A percentile compares a stretch with the other conserved stretches of the same genome.
These are phyloP conservation scores for Eublepharis macularius DNA, from an alignment of 2,113 vertebrate species.

Conservation along the genomic window DNA sequence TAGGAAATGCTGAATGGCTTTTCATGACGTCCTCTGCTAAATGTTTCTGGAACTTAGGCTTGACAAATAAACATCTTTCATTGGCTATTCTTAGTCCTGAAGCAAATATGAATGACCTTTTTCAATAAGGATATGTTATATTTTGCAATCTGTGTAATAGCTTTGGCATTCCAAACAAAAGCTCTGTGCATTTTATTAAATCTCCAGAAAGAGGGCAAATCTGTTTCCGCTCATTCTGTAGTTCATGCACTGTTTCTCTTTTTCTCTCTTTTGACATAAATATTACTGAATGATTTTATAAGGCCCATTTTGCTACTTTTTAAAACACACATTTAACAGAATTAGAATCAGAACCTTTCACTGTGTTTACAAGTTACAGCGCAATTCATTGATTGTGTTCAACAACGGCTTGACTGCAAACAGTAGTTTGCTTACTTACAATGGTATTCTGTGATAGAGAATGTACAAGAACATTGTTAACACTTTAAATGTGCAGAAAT, in stretches of 20 bases:
- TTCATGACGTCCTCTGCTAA: constrained; percentile 35
- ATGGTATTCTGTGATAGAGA: constrained; percentile 2
- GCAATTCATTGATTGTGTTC: not conserved
- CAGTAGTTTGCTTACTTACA: constrained; percentile 26
- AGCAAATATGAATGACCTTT: constrained; percentile 25
- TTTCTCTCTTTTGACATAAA: not conserved
- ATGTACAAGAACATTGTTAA: constrained; percentile 6
- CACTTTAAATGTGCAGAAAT: constrained; percentile 52
- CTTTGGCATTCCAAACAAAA: constrained; percentile 2
- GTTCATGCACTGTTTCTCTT: not conserved
- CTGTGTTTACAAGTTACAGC: constrained; percentile 45
- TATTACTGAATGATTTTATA: not conserved
- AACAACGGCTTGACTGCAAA: constrained; percentile 21
- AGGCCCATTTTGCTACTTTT: not conserved
- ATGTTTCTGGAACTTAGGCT: constrained; percentile 32
- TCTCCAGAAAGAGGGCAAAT: constrained; percentile 8
- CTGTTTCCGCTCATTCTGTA: not conserved
- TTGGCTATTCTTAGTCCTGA: constrained; percentile 8
- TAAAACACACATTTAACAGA: constrained; percentile 22
- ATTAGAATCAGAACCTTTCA: constrained; percentile 14
- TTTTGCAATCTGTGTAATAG: constrained; percentile 9
- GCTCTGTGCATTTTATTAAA: not conserved
- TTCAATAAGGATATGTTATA: not conserved
- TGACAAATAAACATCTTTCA: constrained; percentile 40
- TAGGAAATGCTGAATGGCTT: not conserved